A percentile compares a stretch with the other conserved stretches of the same genome.
Conservation (phyloP, 2,113 vertebrate species). For the Bubo bubo region DNA sequence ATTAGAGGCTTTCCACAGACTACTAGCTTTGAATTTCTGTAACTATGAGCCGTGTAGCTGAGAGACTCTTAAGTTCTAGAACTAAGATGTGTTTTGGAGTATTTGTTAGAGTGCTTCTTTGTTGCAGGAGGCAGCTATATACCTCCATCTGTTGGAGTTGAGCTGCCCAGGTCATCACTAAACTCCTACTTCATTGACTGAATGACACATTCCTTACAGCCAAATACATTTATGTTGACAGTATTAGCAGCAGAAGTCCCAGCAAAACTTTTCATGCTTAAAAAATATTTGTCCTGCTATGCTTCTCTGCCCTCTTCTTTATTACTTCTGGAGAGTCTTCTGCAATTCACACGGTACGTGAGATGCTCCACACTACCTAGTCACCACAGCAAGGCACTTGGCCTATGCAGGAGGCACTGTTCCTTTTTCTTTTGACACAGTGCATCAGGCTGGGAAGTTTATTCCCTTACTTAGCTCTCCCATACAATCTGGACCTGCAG, state of each 20-base stretch:
- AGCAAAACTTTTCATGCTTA: not conserved
- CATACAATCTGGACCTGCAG: not conserved
- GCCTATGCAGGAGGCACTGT: not conserved
- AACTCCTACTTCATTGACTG: not conserved
- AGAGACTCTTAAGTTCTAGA: not conserved
- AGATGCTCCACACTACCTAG: not conserved
- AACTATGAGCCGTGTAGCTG: not conserved
- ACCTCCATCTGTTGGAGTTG: not conserved
- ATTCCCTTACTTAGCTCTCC: not conserved
- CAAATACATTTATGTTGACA: not conserved
- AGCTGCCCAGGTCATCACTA: not conserved
- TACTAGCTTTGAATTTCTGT: not conserved
- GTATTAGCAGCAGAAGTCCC: not conserved
- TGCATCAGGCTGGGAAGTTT: not conserved
- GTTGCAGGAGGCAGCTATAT: not conserved
- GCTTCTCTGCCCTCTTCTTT: not conserved
- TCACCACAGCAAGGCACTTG: not conserved
- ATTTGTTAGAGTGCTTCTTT: not conserved
- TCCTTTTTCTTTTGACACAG: not conserved
- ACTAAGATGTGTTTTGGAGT: not conserved
- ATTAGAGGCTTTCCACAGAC: not conserved
- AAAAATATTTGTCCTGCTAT: not conserved
- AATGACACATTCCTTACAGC: not conserved
- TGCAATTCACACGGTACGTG: accelerated
- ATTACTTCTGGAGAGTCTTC: not conserved